Evolutionary conservation across 35 echinoderm and acorn worm species (phyloP).

Genomic region (Nesometra sesokonis): DNA sequence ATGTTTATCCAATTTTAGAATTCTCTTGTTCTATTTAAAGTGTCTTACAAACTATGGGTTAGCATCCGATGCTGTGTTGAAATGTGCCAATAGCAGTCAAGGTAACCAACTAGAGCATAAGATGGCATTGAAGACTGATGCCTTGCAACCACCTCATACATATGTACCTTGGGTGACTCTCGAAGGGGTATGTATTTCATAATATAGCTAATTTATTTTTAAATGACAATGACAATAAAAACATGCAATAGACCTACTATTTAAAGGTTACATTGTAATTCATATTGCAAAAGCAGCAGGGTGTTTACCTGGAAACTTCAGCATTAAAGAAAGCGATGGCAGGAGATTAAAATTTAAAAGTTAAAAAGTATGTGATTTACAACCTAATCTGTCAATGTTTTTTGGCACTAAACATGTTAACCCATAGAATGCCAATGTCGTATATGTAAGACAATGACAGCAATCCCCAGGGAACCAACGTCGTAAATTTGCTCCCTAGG

Average conservation of each 20-base stretch:
- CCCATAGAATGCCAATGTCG: too few species aligned
- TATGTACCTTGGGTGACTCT: conserved; percentile 83
- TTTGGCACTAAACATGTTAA: too few species aligned
- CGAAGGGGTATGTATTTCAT: conserved; percentile 47
- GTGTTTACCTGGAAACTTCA: too few species aligned
- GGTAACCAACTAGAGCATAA: conserved; percentile 70
- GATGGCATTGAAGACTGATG: conserved; percentile 70
- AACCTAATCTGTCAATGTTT: too few species aligned
- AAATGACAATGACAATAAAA: neutral
- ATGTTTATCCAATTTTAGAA: neutral
- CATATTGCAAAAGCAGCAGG: too few species aligned
- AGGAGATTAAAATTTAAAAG: too few species aligned
- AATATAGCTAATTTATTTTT: neutral
- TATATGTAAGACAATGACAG: too few species aligned
- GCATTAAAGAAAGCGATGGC: too few species aligned
- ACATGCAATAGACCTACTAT: neutral
- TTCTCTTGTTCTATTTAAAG: conserved; percentile 22
- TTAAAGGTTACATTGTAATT: too few species aligned
- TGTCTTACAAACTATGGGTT: conserved; percentile 31
- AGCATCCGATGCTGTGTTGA: conserved; percentile 17
- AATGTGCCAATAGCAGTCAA: conserved; percentile 28
- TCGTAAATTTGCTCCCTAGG: too few species aligned
- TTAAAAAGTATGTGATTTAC: too few species aligned
- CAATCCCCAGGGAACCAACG: too few species aligned
- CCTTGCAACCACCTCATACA: conserved; percentile 55